Evolutionary conservation across 2,113 vertebrate genomes (phyloP).

Genomic region (Cyphomyrus plagiostoma): DNA sequence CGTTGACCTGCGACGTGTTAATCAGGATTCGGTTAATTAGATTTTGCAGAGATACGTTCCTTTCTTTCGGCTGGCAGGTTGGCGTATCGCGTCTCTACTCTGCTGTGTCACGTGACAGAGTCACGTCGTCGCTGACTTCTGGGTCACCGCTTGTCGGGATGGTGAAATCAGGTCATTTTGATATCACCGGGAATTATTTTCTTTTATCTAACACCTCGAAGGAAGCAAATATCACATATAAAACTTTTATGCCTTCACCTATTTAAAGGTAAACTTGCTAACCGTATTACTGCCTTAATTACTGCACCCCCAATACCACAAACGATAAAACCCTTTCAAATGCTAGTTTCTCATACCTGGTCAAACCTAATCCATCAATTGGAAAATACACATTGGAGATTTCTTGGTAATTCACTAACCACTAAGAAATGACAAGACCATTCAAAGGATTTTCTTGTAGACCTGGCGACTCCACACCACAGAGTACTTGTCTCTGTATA

Average conservation of each 20-base stretch:
- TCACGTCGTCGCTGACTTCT: background rate
- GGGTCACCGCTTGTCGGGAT: slow-evolving; percentile 1
- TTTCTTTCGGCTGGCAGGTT: slow-evolving; percentile 14
- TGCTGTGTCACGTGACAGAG: background rate
- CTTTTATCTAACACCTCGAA: background rate
- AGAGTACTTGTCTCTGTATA: background rate
- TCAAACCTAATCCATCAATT: background rate
- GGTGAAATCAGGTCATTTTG: background rate
- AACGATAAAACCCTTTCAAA: background rate
- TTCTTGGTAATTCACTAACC: background rate
- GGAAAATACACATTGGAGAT: background rate
- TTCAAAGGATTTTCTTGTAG: background rate
- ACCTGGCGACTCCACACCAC: background rate
- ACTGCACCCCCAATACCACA: background rate
- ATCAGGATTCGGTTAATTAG: slow-evolving; percentile 35
- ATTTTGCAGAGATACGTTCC: slow-evolving; percentile 14
- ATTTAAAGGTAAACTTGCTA: too few species aligned
- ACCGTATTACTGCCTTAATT: background rate
- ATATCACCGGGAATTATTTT: background rate
- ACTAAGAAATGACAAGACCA: background rate
- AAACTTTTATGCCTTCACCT: background rate
- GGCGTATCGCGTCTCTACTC: slow-evolving; percentile 20
- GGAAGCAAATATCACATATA: background rate
- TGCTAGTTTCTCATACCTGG: background rate
- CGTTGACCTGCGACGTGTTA: slow-evolving; percentile 20